phyloP scores from a whole-genome alignment of 2,797 vertebrate species.

The Clarias platycephalus region DNA sequence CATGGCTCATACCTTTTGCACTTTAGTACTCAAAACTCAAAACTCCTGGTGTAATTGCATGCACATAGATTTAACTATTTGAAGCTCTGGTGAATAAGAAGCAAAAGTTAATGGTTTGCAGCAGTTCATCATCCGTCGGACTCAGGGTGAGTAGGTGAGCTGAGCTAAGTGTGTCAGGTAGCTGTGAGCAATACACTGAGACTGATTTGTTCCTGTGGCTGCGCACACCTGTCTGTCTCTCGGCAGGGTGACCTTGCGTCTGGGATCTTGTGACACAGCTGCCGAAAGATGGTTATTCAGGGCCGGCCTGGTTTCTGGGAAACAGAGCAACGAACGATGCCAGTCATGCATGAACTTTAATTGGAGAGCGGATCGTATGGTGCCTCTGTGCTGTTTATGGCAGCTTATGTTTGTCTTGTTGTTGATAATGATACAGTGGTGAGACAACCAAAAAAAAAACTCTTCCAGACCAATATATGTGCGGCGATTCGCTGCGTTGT shows the following conservation, averaged over 20 bases:
- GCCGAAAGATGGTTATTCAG: constrained; percentile 59
- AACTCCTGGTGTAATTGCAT: background rate
- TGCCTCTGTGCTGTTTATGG: constrained; percentile 34
- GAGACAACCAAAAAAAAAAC: constrained; percentile 10
- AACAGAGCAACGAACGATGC: constrained; percentile 46
- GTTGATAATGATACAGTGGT: constrained; percentile 33
- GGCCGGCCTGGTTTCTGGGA: constrained; percentile 50
- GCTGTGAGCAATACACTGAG: constrained; percentile 6
- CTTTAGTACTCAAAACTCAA: background rate
- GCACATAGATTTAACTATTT: background rate
- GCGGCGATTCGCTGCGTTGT: constrained; percentile 10
- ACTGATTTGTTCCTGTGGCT: constrained; percentile 31
- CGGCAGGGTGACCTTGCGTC: constrained; percentile 52
- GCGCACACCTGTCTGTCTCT: constrained; percentile 43
- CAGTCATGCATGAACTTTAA: constrained; percentile 52
- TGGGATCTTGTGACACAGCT: constrained; percentile 55
- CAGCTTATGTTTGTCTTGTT: constrained; percentile 39
- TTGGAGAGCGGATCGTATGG: constrained; percentile 37
- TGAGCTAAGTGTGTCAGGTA: constrained; percentile 20
- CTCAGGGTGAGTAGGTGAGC: background rate
- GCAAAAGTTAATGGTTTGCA: background rate
- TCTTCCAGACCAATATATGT: background rate
- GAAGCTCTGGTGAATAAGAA: background rate
- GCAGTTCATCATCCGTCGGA: background rate
- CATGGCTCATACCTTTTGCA: too few relatives aligned